A percentile compares a stretch with the other conserved stretches of the same genome.
phyloP scores from a whole-genome alignment of 2,888 invertebrate genomes.

The Callyntrura sp. region DNA sequence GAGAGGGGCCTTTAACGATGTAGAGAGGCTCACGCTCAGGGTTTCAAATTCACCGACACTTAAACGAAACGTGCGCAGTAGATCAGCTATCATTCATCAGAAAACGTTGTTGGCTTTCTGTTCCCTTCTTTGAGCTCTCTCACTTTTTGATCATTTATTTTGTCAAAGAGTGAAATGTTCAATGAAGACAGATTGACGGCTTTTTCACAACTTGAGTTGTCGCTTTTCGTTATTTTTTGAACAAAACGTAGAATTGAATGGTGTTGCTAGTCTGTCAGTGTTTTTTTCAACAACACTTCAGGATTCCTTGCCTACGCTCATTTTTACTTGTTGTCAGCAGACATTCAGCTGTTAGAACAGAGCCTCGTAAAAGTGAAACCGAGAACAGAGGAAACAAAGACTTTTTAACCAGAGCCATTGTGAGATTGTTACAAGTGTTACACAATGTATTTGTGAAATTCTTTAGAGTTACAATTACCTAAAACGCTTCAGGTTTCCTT shows the following conservation, averaged over 20 bases:
- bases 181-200: slow-evolving; percentile 1
- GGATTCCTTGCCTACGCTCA: neutral
- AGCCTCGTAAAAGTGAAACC: slow-evolving; percentile 44
- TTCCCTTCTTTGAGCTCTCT: slow-evolving; percentile 48
- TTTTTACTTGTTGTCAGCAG: neutral
- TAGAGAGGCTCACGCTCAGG: slow-evolving; percentile 75
- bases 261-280: neutral
- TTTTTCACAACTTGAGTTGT: neutral
- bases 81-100: slow-evolving; percentile 62
- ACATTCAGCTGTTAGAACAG: neutral
- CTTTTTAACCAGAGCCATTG: neutral
- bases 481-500: slow-evolving; percentile 24
- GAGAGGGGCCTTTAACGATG: slow-evolving; percentile 32
- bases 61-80: slow-evolving; percentile 54
- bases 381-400: neutral
- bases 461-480: neutral
- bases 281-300: neutral
- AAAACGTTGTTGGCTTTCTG: slow-evolving; percentile 61
- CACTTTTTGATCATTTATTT: slow-evolving; percentile 11
- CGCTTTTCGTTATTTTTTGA: neutral
- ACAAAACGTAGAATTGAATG: neutral
- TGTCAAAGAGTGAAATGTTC: slow-evolving; percentile 13
- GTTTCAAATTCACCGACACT: slow-evolving; percentile 76
- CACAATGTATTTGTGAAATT: slow-evolving; percentile 36
- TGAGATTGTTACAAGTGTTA: slow-evolving; percentile 6